Evolutionary conservation across 2,888 invertebrate species (phyloP).

Genomic region (Xanthorhoe designata): DNA sequence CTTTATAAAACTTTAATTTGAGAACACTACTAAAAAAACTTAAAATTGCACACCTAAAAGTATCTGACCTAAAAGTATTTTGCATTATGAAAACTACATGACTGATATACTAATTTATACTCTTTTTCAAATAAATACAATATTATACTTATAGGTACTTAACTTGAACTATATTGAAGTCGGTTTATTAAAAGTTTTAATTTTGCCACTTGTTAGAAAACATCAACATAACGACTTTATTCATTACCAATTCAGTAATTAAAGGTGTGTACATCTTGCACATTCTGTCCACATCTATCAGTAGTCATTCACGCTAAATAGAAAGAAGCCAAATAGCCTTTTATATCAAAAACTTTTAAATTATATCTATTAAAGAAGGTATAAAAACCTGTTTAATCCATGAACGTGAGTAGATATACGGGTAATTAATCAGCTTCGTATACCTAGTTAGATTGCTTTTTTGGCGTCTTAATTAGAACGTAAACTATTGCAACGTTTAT

Average conservation of each 20-base stretch:
- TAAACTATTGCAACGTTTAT: conserved; percentile 18
- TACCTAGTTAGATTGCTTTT: conserved; percentile 32
- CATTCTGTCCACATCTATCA: conserved; percentile 5
- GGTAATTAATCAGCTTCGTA: conserved; percentile 44
- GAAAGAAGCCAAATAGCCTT: conserved; percentile 18
- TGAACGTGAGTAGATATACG: conserved; percentile 36
- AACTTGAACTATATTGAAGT: no score
- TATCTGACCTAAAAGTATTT: no score
- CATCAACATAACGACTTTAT: background rate
- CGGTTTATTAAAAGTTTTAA: no score
- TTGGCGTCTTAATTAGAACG: conserved; percentile 29
- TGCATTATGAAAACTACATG: no score
- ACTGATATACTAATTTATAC: no score
- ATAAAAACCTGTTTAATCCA: conserved; percentile 43
- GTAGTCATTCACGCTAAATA: conserved; percentile 19
- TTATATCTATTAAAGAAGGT: conserved; percentile 34
- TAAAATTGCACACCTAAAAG: no score
- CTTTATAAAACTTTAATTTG: no score
- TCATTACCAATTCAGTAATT: background rate
- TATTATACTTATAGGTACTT: no score
- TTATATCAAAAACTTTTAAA: conserved; percentile 25
- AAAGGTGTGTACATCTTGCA: conserved; percentile 15
- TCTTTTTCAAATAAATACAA: no score
- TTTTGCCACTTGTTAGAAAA: no score
- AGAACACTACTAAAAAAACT: no score